Evolutionary conservation across 2,797 vertebrate genomes (phyloP).

Genomic region (Propithecus perrieri): DNA sequence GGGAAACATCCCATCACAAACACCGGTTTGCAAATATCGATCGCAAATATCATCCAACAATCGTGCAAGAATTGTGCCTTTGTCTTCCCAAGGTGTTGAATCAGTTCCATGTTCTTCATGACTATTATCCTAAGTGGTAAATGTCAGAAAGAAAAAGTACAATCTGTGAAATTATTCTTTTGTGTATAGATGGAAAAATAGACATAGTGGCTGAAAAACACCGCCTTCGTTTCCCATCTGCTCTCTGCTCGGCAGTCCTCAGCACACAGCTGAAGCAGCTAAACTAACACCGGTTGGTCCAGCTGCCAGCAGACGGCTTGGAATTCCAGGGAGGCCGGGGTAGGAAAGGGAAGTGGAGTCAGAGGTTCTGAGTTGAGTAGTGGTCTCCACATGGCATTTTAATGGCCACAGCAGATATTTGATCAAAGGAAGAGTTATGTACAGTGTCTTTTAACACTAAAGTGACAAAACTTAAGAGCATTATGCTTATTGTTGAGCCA

Average conservation of each 20-base stretch:
- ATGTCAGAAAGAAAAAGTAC: background rate
- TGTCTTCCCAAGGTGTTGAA: background rate
- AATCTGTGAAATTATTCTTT: background rate
- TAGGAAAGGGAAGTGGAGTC: background rate
- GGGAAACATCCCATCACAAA: background rate
- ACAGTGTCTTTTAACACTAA: background rate
- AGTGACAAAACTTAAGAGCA: conserved; percentile 34
- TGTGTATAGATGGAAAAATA: background rate
- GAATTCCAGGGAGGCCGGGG: background rate
- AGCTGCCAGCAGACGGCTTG: background rate
- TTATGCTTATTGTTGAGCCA: background rate
- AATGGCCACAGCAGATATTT: background rate
- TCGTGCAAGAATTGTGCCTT: background rate
- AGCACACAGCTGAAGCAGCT: background rate
- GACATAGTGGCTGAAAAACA: background rate
- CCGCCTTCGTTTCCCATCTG: background rate
- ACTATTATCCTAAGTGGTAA: background rate
- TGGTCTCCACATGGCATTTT: background rate
- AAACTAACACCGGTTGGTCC: background rate
- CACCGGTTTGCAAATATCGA: background rate
- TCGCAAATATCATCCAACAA: background rate
- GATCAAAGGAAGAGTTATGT: background rate
- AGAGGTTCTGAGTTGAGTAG: background rate
- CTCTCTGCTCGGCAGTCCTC: background rate
- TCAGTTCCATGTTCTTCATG: background rate